Evolutionary conservation across 2,797 vertebrate genomes (phyloP), one percentile per base, ranked within the genome.

Genomic region (Neostethus bicornis): DNA sequence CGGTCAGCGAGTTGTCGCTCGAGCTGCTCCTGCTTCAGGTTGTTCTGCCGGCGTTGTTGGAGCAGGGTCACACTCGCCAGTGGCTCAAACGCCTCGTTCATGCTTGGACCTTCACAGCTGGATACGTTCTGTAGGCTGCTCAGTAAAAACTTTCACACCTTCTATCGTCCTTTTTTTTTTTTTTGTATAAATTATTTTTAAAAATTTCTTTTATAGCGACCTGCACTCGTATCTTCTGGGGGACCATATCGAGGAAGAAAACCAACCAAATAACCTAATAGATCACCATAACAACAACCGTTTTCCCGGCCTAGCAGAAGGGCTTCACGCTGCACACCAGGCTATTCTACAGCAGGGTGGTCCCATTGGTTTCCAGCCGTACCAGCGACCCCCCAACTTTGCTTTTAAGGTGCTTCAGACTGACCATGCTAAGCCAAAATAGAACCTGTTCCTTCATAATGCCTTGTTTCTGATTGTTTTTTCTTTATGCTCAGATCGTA

Each of bases 201-300:
- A 5, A 35, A 7, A 41, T 9, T 29, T 42, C 34, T 28, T 26
- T 31, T 25, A 41, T 81, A 98, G 96, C 51, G 96, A 99, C 77
- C 93, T 99, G 47, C 96, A 98, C 88, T 99, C 96, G 12, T 99
- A 99, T 83, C 89, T 99, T 38, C 86, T 99, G 61, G 96, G 96
- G 71, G 95, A 97, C 74, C 93, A 96, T 50, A 96, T 98, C 54
- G 96, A 96, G 0, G 94, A 97, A 24, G 94, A 90, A 49, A 93
- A 97, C 73, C 94, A 94, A 45, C 94, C 82, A 45, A 93, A 96
- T 80, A 91, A 92, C 68, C 80, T 91, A 54, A 93, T 93, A 0
- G 93, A 59, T 59, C 95, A 92, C 60, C 93, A 94, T 61, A 92
- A 94, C 61, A 94, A 96, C 80, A 95, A 97, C 73, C 91, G 93